Conservation (phyloP, 2,888 invertebrate genomes). For the Perizoma affinitatum region DNA sequence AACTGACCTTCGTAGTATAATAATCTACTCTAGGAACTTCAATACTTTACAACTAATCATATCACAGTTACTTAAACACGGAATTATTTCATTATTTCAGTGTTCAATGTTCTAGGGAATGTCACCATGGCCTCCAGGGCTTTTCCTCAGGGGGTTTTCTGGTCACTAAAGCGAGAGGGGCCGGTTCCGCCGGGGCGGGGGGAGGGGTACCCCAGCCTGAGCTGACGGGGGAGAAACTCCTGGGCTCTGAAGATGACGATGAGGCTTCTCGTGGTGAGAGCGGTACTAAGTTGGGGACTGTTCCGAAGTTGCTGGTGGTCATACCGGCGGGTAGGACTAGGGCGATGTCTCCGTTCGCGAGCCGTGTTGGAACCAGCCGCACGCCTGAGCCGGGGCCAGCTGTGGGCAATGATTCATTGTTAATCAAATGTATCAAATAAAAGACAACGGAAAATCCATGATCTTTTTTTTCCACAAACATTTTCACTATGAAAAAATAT, state of each 20-base stretch:
- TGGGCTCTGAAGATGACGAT: slow-evolving; percentile 86
- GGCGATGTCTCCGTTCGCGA: slow-evolving; percentile 93
- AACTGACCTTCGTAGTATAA: slow-evolving; percentile 39
- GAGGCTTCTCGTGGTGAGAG: slow-evolving; percentile 90
- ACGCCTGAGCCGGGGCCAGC: slow-evolving; percentile 89
- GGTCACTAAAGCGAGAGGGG: slow-evolving; percentile 89
- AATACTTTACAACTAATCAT: slow-evolving; percentile 45
- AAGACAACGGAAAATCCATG: too few species aligned
- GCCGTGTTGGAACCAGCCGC: slow-evolving; percentile 91
- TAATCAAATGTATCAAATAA: not conserved
- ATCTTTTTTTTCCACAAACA: too few species aligned
- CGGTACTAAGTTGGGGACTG: slow-evolving; percentile 88
- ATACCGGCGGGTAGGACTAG: slow-evolving; percentile 89
- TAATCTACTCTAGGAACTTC: slow-evolving; percentile 58
- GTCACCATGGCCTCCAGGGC: slow-evolving; percentile 93
- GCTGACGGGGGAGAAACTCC: slow-evolving; percentile 85
- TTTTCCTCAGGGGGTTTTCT: slow-evolving; percentile 88
- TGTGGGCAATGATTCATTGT: slow-evolving; percentile 50
- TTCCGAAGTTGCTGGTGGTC: slow-evolving; percentile 75
- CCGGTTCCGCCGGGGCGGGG: slow-evolving; percentile 67
- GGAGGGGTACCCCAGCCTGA: slow-evolving; percentile 78
- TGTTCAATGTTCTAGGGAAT: slow-evolving; percentile 44
- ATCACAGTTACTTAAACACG: slow-evolving; percentile 37
- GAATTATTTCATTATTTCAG: slow-evolving; percentile 5
- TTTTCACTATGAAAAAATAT: not conserved